These are phyloP conservation scores for Corythucha ciliata DNA, from an alignment of 2,888 invertebrate genomes.

Conservation along the genomic window DNA sequence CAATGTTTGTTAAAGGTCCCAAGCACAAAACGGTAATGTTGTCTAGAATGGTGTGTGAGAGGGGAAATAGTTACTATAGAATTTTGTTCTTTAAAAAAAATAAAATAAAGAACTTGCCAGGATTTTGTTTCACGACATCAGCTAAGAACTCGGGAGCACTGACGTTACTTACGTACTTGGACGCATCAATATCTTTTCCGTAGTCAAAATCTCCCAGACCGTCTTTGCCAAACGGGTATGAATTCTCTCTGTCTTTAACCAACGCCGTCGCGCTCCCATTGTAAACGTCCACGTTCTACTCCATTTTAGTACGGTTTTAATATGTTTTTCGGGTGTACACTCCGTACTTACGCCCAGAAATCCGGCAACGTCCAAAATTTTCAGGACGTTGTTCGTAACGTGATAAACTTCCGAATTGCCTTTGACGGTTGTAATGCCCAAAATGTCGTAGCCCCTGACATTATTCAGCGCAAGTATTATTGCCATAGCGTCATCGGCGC, in stretches of 20 bases:
- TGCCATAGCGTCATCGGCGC: slow-evolving; percentile 45
- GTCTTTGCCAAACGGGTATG: no score
- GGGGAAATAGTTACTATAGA: neutral
- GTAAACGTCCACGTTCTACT: no score
- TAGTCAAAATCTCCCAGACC: no score
- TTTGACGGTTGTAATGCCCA: slow-evolving; percentile 49
- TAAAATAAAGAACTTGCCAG: slow-evolving; percentile 4
- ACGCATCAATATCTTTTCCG: no score
- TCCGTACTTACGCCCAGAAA: slow-evolving; percentile 40
- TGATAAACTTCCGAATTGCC: slow-evolving; percentile 47
- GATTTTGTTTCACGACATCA: neutral
- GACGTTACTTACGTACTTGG: no score
- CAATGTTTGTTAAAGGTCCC: slow-evolving; percentile 14
- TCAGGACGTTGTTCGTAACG: slow-evolving; percentile 46
- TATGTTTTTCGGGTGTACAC: no score
- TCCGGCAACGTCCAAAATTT: slow-evolving; percentile 42
- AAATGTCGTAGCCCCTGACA: slow-evolving; percentile 39
- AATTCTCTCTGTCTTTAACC: no score
- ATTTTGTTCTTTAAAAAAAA: no score
- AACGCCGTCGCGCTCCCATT: no score
- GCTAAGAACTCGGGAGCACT: slow-evolving; percentile 9
- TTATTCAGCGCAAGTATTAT: slow-evolving; percentile 40
- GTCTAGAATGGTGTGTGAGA: neutral
- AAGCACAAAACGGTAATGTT: slow-evolving; percentile 8
- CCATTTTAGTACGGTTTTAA: no score